Conservation (phyloP, 2,113 vertebrate genomes). For the Colinus virginianus region DNA sequence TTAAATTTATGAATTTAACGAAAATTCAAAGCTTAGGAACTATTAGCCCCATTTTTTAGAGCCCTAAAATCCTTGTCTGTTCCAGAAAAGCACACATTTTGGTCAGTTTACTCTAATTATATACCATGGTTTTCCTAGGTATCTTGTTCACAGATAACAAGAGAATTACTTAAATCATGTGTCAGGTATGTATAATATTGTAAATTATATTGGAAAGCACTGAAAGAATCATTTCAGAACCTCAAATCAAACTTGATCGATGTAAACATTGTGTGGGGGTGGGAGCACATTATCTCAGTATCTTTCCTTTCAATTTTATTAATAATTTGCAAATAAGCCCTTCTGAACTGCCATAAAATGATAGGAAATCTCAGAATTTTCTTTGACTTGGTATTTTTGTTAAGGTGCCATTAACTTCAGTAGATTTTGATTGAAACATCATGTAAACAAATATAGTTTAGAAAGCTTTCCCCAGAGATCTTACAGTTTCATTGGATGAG, state of each 20-base stretch:
- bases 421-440: not conserved
- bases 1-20: slow-evolving; percentile 30
- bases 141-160: slow-evolving; percentile 36
- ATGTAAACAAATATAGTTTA: not conserved
- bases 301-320: not conserved
- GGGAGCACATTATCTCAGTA: not conserved
- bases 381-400: not conserved
- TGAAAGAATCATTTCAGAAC: not conserved
- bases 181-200: not conserved
- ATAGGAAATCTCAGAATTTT: not conserved
- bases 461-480: not conserved
- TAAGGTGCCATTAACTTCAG: not conserved
- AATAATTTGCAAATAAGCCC: not conserved
- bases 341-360: not conserved
- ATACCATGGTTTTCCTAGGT: not conserved
- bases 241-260: not conserved
- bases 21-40: slow-evolving; percentile 22
- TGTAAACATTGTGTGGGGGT: not conserved
- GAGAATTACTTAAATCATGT: slow-evolving; percentile 25
- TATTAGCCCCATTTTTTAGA: not conserved
- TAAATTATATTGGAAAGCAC: not conserved
- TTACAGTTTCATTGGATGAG: not conserved
- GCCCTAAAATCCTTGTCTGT: slow-evolving; percentile 17
- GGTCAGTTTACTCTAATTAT: not conserved
- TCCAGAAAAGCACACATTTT: not conserved